Base-by-base conservation (phyloP, 2,113 vertebrate species). In the Perca fluviatilis region DNA sequence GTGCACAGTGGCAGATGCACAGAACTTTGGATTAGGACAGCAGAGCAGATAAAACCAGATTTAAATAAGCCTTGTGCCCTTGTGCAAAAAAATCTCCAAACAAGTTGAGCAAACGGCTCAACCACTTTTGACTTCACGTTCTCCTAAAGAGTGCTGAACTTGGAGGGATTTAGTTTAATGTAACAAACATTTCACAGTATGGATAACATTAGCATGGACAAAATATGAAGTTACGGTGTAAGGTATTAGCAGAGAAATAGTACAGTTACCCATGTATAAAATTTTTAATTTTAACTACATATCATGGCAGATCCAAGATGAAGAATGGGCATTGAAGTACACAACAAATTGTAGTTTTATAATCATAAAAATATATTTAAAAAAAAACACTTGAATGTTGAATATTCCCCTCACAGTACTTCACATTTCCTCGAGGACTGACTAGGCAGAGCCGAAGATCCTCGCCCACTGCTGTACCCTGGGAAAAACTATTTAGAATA, bases 381-480 rank as follows among this genome's bases (percentile, higher is more conserved):
- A 10, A 9, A 94, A 83, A 94, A 85, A 92, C 86, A 90, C 53
- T n/a, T n/a, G n/a, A n/a, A n/a, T n/a, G n/a, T 83, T 92, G 85
- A 90, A 91, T 87, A 92, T 89, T 83, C 86, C 88, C 80, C 86
- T 93, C 84, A 88, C 84, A 92, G 91, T 95, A 83, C 86, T 83
- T 91, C 30, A 21, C 8, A 46, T 71, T 77, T 87, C 87, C 75
- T 82, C 58, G 5, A 58, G 47, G 65, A 53, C 74, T 67, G 33
- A 73, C 60, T 50, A 8, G 56, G 43, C 51, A 65, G 71, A 74
- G 77, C 60, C 78, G 36, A 78, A 74, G 80, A 96, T 98, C 97
- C 99, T 93, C 98, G 97, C 33, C 98, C 98, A 0, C 88, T 98
- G 95, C 96, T 98, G 23, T 99, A 99, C 56, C 98, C 98, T 0